Evolutionary conservation across 1,140 invertebrate species (phyloP), one percentile per base, ranked within the genome.

Genomic region (Spodoptera litura): DNA sequence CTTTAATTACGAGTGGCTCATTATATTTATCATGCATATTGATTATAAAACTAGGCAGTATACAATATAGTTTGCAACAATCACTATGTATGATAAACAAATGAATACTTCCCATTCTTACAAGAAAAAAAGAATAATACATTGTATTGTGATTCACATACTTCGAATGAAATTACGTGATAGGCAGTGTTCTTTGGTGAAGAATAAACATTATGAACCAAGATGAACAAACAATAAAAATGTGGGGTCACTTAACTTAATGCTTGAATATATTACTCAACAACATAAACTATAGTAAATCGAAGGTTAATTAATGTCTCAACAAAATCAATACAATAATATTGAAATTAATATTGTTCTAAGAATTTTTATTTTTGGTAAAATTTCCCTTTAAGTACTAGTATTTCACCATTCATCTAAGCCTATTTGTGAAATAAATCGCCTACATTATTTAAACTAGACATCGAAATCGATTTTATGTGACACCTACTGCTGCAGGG

Each of bases 321-420:
- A 88, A 89, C 84, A 88, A 90, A 91, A 85, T 85, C 75, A 89
- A 89, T 81, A 89, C 79, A 90, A 85, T 85, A 81, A 73, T 73
- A 82, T 80, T 83, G 84, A 85, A 88, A 88, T 80, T 84, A 90
- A 89, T 85, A 89, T 93, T 89, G 86, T 91, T 92, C 87, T 88
- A 87, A 87, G 86, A 78, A 85, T 88, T 87, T 89, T 87, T 84
- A 83, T 89, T 89, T 93, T 93, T 92, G 89, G 90, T 91, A 90
- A 88, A 83, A 83, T 87, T 87, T 90, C 76, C 87, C 83, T 83
- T 91, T 93, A 94, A 94, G 92, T 94, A 93, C 91, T 93, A 94
- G 89, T 88, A 85, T 88, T 89, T 85, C 83, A 83, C 78, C 80
- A 85, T 83, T 62, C 78, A 82, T 85, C 83, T 84, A 87, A 84